Evolutionary conservation across 2,113 vertebrate species (phyloP), one percentile per base, ranked within the genome.

Genomic region (Sisor rabdophorus): DNA sequence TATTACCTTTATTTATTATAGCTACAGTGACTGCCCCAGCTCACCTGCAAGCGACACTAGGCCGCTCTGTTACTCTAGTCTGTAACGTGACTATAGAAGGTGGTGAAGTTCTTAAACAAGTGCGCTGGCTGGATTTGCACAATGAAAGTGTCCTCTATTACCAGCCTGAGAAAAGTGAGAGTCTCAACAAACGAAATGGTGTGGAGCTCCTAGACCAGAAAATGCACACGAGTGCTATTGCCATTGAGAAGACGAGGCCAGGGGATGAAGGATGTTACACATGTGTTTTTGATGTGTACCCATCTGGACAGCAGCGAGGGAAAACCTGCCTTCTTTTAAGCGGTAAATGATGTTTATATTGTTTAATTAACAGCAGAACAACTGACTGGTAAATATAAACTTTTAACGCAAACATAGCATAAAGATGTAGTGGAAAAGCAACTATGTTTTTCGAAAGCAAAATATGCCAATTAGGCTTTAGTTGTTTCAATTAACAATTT

Each of bases 231-330:
- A 92, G 89, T 70, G 50, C 69, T 79, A 89, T 93, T 83, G 86
- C 77, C 84, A 85, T 93, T 82, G 65, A 22, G 6, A 82, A 2
- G 32, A 82, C 85, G 55, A 61, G 2, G 53, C 22, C 76, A 0
- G 82, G 75, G 0, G 85, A 90, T 13, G 87, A 83, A 30, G 91
- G 91, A 61, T 93, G 92, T 82, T 92, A 89, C 85, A 77, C 30
- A 12, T 93, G 92, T 83, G 1, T 87, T 28, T 93, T 93, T 71
- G 86, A 93, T 0, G 75, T 91, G 4, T 91, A 69, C 55, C 91
- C 92, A 7, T 19, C 1, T 0, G 91, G 90, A 8, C 1, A 11
- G 0, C 86, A 89, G 56, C 52, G 86, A 24, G 90, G 82, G 61
- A 71, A 8, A 53, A 90, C 86, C 0, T 92, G 92, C 67, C 24